Conservation (phyloP, 2,888 invertebrate species). For the Eupithecia insigniata region DNA sequence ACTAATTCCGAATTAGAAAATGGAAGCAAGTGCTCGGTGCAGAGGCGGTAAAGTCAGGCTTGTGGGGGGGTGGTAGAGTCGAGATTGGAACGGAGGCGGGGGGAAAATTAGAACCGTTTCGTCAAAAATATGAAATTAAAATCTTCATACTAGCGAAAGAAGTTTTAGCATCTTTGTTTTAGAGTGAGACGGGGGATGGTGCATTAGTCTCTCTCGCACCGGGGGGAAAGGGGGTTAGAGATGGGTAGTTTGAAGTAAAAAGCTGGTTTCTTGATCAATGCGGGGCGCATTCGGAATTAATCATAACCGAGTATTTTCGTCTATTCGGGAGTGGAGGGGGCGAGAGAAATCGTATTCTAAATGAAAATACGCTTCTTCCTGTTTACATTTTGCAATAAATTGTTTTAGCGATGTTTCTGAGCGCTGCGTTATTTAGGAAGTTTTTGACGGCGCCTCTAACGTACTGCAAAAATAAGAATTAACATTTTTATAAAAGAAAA, state of each 20-base stretch:
- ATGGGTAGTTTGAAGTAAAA: constrained; percentile 84
- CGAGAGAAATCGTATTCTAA: constrained; percentile 81
- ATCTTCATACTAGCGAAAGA: constrained; percentile 85
- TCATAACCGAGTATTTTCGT: constrained; percentile 85
- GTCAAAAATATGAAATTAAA: constrained; percentile 85
- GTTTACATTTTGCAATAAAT: constrained; percentile 85
- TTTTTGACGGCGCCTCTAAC: constrained; percentile 19
- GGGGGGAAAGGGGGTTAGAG: constrained; percentile 64
- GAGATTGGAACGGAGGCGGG: constrained; percentile 40
- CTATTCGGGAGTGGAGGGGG: constrained; percentile 64
- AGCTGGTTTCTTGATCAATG: constrained; percentile 84
- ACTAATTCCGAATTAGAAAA: constrained; percentile 83
- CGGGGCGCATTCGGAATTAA: constrained; percentile 83
- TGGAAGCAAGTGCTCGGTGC: constrained; percentile 72
- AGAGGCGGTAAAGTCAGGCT: constrained; percentile 44
- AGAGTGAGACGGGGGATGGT: constrained; percentile 79
- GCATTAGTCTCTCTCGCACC: constrained; percentile 81
- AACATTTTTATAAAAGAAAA: too few relatives aligned
- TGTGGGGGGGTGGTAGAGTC: constrained; percentile 47
- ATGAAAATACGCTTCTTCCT: constrained; percentile 84
- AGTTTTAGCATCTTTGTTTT: constrained; percentile 85
- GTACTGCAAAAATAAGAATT: background rate
- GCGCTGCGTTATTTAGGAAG: constrained; percentile 62
- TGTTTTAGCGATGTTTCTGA: constrained; percentile 80
- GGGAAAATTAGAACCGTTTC: constrained; percentile 82